Percentiles rank a stretch among this genome's conserved stretches.
Evolutionary conservation across 2,888 invertebrate species (phyloP).

Genomic region (Protophormia terraenovae): DNA sequence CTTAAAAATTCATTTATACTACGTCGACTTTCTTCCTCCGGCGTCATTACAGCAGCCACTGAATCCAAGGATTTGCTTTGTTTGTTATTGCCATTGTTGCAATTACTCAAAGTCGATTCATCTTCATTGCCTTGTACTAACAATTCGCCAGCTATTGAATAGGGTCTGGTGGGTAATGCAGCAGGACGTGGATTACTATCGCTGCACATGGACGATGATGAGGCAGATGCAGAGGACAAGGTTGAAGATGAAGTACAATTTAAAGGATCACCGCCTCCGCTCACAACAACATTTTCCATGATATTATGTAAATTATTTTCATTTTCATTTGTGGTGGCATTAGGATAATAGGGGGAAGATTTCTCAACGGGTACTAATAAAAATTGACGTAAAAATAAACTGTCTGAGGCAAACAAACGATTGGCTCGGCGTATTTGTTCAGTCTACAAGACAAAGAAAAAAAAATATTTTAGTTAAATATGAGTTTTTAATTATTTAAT

Average conservation of each 20-base stretch:
- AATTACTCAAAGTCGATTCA: conserved; percentile 71
- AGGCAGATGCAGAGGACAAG: conserved; percentile 55
- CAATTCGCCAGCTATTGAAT: conserved; percentile 83
- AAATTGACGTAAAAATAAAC: conserved; percentile 94
- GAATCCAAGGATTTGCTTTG: conserved; percentile 82
- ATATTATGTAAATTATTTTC: conserved; percentile 50
- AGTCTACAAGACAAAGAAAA: conserved; percentile 85
- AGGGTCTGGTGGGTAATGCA: conserved; percentile 82
- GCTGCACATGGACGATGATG: conserved; percentile 60
- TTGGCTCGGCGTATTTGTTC: conserved; percentile 96
- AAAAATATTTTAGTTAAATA: background rate
- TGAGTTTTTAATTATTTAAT: conserved; percentile 42
- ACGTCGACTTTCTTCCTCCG: conserved; percentile 88
- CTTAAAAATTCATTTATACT: conserved; percentile 90
- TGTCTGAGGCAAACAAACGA: conserved; percentile 95
- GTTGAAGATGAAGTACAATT: conserved; percentile 59
- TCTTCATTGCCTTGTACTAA: conserved; percentile 73
- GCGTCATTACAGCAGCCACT: conserved; percentile 83
- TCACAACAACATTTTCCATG: conserved; percentile 46
- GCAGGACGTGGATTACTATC: conserved; percentile 71
- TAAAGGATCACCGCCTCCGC: conserved; percentile 62
- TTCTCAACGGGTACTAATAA: conserved; percentile 91
- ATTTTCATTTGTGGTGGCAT: conserved; percentile 75
- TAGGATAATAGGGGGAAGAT: conserved; percentile 85
- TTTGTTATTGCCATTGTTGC: conserved; percentile 74